Conservation (phyloP, 2,113 vertebrate genomes). For the Hippocampus abdominalis region DNA sequence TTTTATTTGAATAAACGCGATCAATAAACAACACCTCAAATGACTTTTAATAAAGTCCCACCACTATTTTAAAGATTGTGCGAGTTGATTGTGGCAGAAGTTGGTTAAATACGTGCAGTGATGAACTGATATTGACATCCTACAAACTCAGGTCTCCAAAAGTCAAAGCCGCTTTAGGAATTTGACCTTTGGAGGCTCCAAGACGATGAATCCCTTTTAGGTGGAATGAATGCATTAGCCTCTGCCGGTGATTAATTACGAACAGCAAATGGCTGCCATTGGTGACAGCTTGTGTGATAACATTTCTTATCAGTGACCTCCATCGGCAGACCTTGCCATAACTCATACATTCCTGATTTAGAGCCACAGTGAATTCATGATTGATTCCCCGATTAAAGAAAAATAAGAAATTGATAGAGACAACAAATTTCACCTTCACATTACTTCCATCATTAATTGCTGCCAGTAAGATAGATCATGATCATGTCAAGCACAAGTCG, state of each 20-base stretch:
- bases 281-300: slow-evolving; percentile 53
- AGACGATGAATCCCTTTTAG: slow-evolving; percentile 20
- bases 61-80: slow-evolving; percentile 1
- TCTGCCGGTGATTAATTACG: slow-evolving; percentile 61
- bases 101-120: slow-evolving; percentile 43
- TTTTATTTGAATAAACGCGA: not conserved
- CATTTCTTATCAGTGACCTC: slow-evolving; percentile 51
- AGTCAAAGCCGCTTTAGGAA: slow-evolving; percentile 32
- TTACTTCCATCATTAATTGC: not conserved
- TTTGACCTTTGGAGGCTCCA: slow-evolving; percentile 55
- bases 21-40: not conserved
- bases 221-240: slow-evolving; percentile 45
- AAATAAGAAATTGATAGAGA: not conserved
- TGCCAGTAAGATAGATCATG: not conserved
- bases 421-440: not conserved
- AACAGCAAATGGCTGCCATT: slow-evolving; percentile 46
- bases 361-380: slow-evolving; percentile 17
- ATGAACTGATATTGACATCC: slow-evolving; percentile 44
- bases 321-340: slow-evolving; percentile 24
- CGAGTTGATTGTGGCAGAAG: slow-evolving; percentile 14
- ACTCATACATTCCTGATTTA: slow-evolving; percentile 28
- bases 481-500: not conserved
- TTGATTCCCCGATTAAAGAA: not conserved
- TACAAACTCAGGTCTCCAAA: slow-evolving; percentile 31
- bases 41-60: not conserved